Conservation (phyloP, 2,888 invertebrate species). For the Agrochola circellaris region DNA sequence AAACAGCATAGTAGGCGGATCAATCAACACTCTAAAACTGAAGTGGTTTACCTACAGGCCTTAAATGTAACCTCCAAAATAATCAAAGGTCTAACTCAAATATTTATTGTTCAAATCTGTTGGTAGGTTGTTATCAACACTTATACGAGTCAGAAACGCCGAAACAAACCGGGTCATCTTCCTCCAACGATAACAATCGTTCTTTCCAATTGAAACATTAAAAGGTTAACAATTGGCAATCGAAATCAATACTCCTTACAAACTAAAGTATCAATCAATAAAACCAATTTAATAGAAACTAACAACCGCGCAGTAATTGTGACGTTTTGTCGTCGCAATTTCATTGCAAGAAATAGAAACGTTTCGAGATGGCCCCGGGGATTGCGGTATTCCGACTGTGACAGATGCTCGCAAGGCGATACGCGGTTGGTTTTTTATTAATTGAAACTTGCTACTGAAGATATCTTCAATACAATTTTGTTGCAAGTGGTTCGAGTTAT, state of each 20-base stretch:
- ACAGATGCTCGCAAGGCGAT: slow-evolving; percentile 51
- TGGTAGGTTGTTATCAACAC: not conserved
- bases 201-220: slow-evolving; percentile 9
- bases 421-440: slow-evolving; percentile 30
- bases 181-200: not conserved
- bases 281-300: slow-evolving; percentile 48
- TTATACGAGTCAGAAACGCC: not conserved
- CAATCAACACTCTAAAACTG: no score
- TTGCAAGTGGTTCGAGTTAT: slow-evolving; percentile 1
- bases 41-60: no score
- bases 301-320: slow-evolving; percentile 43
- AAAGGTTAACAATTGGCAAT: slow-evolving; percentile 17
- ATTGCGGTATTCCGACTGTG: slow-evolving; percentile 44
- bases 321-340: slow-evolving; percentile 37
- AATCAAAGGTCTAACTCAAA: no score
- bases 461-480: slow-evolving; percentile 9
- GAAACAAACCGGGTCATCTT: not conserved
- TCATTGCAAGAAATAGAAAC: slow-evolving; percentile 51
- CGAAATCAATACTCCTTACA: slow-evolving; percentile 24
- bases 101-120: not conserved
- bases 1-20: no score
- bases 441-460: slow-evolving; percentile 25
- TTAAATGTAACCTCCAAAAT: no score
- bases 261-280: slow-evolving; percentile 37
- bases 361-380: slow-evolving; percentile 34